Evolutionary conservation across 1,140 invertebrate genomes (phyloP).

Genomic region (Sitobion miscanthi): DNA sequence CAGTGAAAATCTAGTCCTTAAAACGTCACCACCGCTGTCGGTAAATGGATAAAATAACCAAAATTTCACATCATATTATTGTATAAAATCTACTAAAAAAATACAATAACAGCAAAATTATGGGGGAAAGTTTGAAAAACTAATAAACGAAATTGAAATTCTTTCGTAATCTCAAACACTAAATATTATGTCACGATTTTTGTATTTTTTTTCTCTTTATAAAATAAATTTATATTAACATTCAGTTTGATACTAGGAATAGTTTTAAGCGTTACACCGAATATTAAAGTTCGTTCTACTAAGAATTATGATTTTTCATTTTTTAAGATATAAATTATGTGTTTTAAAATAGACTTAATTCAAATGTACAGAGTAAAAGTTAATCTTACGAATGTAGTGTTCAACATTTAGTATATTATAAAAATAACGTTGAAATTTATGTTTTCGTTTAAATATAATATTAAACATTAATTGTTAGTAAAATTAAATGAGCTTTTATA

Average conservation of each 20-base stretch:
- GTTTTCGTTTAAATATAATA: too few species aligned
- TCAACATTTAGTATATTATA: too few species aligned
- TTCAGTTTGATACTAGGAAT: neutral
- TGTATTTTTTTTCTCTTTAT: neutral
- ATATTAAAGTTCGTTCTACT: neutral
- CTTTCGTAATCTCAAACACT: conserved; percentile 1
- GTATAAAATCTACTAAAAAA: neutral
- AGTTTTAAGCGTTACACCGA: neutral
- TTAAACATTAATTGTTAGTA: too few species aligned
- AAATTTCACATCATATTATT: neutral
- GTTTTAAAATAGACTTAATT: neutral
- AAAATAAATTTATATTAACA: neutral
- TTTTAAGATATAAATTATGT: neutral
- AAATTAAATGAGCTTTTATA: too few species aligned
- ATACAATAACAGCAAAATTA: neutral
- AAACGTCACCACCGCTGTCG: neutral
- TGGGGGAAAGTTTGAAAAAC: neutral
- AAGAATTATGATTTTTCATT: neutral
- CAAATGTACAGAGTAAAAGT: too few species aligned
- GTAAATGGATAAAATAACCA: neutral
- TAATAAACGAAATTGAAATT: conserved; percentile 45
- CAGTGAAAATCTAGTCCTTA: neutral
- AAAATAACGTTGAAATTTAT: too few species aligned
- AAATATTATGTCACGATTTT: neutral
- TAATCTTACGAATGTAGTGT: too few species aligned